A percentile compares a stretch with the other conserved stretches of the same genome.
Conservation (phyloP, 1,140 invertebrate species). For the Temnothorax longispinosus region DNA sequence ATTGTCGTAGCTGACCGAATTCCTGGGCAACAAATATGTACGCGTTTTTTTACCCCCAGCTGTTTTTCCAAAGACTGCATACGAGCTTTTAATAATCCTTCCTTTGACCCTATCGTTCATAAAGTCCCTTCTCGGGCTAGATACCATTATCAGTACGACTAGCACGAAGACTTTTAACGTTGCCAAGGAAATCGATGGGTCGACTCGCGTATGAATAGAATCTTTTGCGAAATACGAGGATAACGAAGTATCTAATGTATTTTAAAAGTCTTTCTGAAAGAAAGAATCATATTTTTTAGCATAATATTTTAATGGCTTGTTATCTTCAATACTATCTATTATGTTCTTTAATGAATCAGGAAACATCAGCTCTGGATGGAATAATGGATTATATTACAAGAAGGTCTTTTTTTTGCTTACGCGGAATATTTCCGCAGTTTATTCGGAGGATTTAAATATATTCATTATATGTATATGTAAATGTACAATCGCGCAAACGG, state of each 20-base stretch:
- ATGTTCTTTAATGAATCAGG: neutral
- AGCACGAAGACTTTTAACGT: neutral
- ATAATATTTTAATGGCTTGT: neutral
- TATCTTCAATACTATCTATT: neutral
- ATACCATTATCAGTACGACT: conserved; percentile 31
- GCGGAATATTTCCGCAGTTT: neutral
- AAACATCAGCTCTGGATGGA: neutral
- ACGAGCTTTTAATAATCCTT: conserved; percentile 53
- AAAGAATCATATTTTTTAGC: neutral
- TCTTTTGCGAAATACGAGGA: neutral
- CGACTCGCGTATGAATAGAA: conserved; percentile 16
- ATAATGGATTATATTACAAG: neutral
- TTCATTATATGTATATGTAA: neutral
- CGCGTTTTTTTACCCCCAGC: neutral
- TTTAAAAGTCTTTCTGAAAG: neutral
- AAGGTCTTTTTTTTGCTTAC: neutral
- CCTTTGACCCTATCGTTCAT: conserved; percentile 31
- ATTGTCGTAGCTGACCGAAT: conserved; percentile 14
- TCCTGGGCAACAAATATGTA: conserved; percentile 42
- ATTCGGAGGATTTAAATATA: conserved; percentile 7
- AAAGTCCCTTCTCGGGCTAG: neutral
- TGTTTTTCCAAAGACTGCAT: conserved; percentile 34
- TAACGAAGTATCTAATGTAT: conserved; percentile 2
- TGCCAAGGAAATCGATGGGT: conserved; percentile 28
- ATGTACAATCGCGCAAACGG: conserved; percentile 14